Base-by-base conservation (phyloP, 1,140 invertebrate species). In the Magallana ariakensis region DNA sequence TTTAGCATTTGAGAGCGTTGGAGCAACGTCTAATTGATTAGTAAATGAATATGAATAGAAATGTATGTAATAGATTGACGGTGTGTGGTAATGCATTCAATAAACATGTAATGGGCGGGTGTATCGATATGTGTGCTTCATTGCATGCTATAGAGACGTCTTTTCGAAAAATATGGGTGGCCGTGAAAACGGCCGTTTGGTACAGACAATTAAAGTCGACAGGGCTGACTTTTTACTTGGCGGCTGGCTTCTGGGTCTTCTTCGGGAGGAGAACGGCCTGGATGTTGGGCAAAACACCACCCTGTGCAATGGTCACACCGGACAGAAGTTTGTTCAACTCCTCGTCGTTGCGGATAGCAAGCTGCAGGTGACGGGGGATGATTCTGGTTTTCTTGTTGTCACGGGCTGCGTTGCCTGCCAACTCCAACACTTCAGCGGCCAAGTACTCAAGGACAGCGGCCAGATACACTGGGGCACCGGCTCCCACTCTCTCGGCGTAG, bases 361-460 rank as follows among this genome's bases (percentile, higher is more conserved):
- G 80, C 84, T 93, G 92, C 13, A 93, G 83, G 85, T 93, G 93
- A 84, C 93, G 87, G 46, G 92, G 92, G 57, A 92, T 92, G 81
- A 93, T 93, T 84, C 90, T 90, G 19, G 62, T 26, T 55, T 91
- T 95, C 90, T 96, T 96, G 93, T 96, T 95, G 92, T 96, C 95
- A 56, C 95, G 92, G 0, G 88, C 88, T 60, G 88, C 87, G 46
- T 88, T 88, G 16, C 87, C 87, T 58, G 87, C 87, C 81, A 88
- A 86, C 66, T 88, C 87, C 60, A 88, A 80, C 13, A 88, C 95
- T 91, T 96, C 95, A 90, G 94, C 94, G 11, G 92, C 93, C 58
- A 94, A 89, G 88, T 95, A 95, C 87, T 94, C 94, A 7, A 95
- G 87, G 19, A 94, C 93, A 10, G 93, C 94, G 55, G 92, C 92